Percentiles rank a stretch among this genome's conserved stretches.
phyloP scores from a whole-genome alignment of 2,888 invertebrate genomes.

The Serripes groenlandicus region DNA sequence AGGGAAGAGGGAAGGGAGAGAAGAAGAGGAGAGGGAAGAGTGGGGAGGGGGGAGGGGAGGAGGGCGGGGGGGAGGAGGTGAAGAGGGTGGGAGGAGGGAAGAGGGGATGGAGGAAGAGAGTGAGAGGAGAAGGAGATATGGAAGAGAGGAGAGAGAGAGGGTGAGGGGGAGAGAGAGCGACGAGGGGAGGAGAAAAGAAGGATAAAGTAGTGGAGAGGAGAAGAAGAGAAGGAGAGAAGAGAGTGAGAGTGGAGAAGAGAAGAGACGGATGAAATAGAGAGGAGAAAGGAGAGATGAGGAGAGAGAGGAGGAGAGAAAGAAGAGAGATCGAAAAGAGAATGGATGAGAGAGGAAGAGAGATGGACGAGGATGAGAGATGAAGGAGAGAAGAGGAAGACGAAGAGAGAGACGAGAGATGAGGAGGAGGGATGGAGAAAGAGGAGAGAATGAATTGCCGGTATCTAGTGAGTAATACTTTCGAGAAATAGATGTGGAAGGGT shows the following conservation, averaged over 20 bases:
- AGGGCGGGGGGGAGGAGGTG: not conserved
- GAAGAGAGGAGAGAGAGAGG: not conserved
- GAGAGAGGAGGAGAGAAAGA: not conserved
- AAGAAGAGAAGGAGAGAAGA: not conserved
- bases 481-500: not conserved
- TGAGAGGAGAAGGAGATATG: not conserved
- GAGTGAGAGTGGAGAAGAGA: not conserved
- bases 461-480: not conserved
- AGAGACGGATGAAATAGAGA: not conserved
- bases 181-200: not conserved
- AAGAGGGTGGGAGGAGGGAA: not conserved
- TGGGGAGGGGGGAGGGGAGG: not conserved
- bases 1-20: not conserved
- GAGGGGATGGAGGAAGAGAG: not conserved
- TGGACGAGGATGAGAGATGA: not conserved
- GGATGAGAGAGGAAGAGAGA: not conserved
- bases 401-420: not conserved
- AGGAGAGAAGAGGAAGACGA: no score
- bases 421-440: not conserved
- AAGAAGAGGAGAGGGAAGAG: not conserved
- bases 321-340: not conserved
- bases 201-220: not conserved
- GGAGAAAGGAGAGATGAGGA: not conserved
- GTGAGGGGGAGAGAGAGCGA: not conserved
- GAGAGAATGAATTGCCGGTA: no score